Percentiles rank a stretch among this genome's conserved stretches.
Conservation (phyloP, 2,797 vertebrate species). For the Triplophysa yarkandensis region DNA sequence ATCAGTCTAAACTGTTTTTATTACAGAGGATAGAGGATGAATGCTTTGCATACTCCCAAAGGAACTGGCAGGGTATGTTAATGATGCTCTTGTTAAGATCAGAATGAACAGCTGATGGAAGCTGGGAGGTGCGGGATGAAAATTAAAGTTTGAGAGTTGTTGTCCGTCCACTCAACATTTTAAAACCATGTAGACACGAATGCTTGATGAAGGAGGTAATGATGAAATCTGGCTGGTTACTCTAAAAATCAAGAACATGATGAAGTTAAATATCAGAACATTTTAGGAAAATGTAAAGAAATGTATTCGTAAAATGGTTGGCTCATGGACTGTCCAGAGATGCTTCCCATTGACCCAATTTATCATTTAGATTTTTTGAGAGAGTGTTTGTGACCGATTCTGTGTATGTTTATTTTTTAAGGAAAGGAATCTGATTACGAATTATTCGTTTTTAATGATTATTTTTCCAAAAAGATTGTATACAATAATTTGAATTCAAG, state of each 20-base stretch:
- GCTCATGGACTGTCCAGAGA: not conserved
- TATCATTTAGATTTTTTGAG: not conserved
- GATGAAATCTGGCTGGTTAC: constrained; percentile 30
- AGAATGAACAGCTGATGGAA: constrained; percentile 37
- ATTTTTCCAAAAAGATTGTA: not conserved
- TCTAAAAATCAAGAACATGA: constrained; percentile 41
- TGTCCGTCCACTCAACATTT: not conserved
- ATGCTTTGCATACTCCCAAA: constrained; percentile 17
- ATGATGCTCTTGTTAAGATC: constrained; percentile 36
- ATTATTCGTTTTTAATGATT: not conserved
- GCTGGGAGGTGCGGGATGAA: constrained; percentile 3
- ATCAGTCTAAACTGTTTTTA: constrained; percentile 4
- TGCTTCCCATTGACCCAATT: not conserved
- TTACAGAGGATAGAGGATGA: not conserved
- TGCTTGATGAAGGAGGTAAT: constrained; percentile 41
- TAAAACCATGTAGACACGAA: not conserved
- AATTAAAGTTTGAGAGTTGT: constrained; percentile 20
- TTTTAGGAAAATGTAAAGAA: not conserved
- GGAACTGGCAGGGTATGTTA: constrained; percentile 35
- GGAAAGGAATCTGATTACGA: not conserved
- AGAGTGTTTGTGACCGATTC: not conserved
- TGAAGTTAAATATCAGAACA: constrained; percentile 2
- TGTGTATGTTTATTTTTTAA: not conserved
- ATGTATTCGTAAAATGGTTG: not conserved
- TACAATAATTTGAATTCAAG: not conserved